A percentile compares a stretch with the other conserved stretches of the same genome.
These are phyloP conservation scores for Callipepla squamata DNA, from an alignment of 2,113 vertebrate genomes.

Conservation along the genomic window DNA sequence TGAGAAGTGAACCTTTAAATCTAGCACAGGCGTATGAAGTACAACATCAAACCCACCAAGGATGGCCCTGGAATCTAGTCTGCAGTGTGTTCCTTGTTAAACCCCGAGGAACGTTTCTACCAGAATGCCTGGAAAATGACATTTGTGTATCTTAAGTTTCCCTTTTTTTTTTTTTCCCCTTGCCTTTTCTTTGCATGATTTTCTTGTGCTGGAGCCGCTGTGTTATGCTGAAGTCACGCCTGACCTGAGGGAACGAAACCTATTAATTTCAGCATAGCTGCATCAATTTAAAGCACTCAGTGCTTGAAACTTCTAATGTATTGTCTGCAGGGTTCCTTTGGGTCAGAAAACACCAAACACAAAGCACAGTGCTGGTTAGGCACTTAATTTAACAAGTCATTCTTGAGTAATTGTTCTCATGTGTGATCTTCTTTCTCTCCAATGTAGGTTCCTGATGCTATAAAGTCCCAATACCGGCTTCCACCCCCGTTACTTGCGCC, in stretches of 20 bases:
- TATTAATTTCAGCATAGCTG: constrained; percentile 30
- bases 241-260: constrained; percentile 33
- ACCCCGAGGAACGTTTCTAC: background rate
- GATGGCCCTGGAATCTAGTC: background rate
- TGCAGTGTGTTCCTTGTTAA: background rate
- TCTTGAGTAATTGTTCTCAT: constrained; percentile 58
- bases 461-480: constrained; percentile 95
- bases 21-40: background rate
- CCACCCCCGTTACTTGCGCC: constrained; percentile 88
- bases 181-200: background rate
- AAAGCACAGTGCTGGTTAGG: background rate
- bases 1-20: background rate
- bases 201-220: background rate
- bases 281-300: background rate
- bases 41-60: background rate
- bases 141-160: background rate
- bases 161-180: background rate
- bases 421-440: constrained; percentile 49
- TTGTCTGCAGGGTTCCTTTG: constrained; percentile 31
- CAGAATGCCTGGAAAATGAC: background rate
- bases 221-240: background rate
- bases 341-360: constrained; percentile 9
- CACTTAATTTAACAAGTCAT: constrained; percentile 27
- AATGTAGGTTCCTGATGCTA: constrained; percentile 93
- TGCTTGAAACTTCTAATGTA: background rate